These are phyloP conservation scores for Cantharis lateralis DNA, from an alignment of 2,888 invertebrate genomes.

Conservation along the genomic window DNA sequence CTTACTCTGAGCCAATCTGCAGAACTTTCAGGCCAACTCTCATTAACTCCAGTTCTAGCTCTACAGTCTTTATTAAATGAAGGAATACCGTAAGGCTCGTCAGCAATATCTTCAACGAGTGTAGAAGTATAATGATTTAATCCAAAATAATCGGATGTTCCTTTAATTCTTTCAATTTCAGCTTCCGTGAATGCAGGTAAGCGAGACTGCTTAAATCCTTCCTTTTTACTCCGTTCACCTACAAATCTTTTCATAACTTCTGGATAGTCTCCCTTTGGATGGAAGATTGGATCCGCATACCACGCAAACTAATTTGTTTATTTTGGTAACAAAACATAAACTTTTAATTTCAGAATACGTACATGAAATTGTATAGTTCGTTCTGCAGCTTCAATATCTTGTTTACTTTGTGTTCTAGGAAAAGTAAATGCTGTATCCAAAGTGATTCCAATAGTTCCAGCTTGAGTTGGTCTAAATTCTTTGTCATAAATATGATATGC, in stretches of 20 bases:
- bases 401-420: constrained; percentile 54
- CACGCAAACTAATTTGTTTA: not conserved
- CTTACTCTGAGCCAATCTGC: not conserved
- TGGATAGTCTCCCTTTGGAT: constrained; percentile 67
- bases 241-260: constrained; percentile 64
- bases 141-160: constrained; percentile 73
- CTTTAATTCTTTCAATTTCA: constrained; percentile 63
- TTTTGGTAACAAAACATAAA: not conserved
- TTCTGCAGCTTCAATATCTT: constrained; percentile 59
- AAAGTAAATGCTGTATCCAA: constrained; percentile 59
- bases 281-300: constrained; percentile 66
- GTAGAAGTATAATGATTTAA: constrained; percentile 71
- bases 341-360: constrained; percentile 36
- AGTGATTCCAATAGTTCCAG: constrained; percentile 62
- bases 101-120: not conserved
- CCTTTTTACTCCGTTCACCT: constrained; percentile 60
- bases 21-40: not conserved
- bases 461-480: constrained; percentile 55
- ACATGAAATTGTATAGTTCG: constrained; percentile 60
- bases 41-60: not conserved
- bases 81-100: not conserved
- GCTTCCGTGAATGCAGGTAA: constrained; percentile 64
- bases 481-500: constrained; percentile 66
- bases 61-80: not conserved
- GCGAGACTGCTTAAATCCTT: constrained; percentile 64